phyloP scores from a whole-genome alignment of 1,140 invertebrate genomes.

The Chlorops oryzae region DNA sequence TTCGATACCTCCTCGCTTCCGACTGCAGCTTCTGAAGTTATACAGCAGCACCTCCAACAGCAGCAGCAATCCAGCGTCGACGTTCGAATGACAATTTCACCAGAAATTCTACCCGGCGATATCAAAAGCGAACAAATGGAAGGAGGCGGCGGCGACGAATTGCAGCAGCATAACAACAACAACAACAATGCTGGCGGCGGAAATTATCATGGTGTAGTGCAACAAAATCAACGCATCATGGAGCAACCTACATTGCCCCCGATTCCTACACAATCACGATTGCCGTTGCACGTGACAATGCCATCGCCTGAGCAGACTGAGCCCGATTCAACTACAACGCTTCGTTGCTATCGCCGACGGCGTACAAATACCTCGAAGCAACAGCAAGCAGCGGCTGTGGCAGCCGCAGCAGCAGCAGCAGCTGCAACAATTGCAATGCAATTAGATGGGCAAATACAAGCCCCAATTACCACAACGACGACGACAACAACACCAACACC shows the following conservation, averaged over 20 bases:
- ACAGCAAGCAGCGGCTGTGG: background rate
- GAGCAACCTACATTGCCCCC: too few relatives aligned
- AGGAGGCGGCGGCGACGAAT: too few relatives aligned
- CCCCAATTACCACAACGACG: background rate
- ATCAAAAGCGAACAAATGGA: too few relatives aligned
- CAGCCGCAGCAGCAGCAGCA: background rate
- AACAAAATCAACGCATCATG: background rate
- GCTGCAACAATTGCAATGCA: background rate
- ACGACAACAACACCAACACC: constrained; percentile 19
- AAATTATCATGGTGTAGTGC: constrained; percentile 16
- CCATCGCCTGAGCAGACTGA: constrained; percentile 42
- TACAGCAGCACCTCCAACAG: too few relatives aligned
- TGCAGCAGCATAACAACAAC: too few relatives aligned
- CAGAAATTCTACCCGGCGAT: too few relatives aligned
- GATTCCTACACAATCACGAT: background rate
- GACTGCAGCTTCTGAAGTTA: too few relatives aligned
- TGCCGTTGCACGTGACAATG: constrained; percentile 25
- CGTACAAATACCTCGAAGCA: constrained; percentile 10
- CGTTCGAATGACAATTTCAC: too few relatives aligned
- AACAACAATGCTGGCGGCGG: too few relatives aligned
- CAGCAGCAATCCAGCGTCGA: too few relatives aligned
- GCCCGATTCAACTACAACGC: constrained; percentile 35
- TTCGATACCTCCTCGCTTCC: too few relatives aligned
- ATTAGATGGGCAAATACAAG: too few relatives aligned
- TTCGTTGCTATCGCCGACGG: constrained; percentile 37